These are phyloP conservation scores for Peribatodes rhomboidaria DNA, from an alignment of 2,888 invertebrate genomes.

Conservation along the genomic window DNA sequence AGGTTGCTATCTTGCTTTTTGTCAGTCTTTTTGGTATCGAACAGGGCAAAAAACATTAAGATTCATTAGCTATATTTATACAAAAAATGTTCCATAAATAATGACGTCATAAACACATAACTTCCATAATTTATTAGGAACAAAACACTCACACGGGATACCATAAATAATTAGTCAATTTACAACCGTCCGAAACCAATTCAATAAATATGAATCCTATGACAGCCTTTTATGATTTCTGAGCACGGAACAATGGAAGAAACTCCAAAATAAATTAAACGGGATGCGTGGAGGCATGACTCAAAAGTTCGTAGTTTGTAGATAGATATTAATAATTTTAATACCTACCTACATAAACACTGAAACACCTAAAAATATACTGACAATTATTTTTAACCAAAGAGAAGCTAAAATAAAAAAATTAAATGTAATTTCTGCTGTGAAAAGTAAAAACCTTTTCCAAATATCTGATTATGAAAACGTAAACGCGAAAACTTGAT, in stretches of 20 bases:
- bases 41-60: too few species aligned
- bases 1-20: too few species aligned
- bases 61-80: too few species aligned
- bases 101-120: conserved; percentile 3
- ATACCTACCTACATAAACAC: too few species aligned
- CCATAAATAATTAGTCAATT: conserved; percentile 35
- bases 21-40: too few species aligned
- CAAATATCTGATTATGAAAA: too few species aligned
- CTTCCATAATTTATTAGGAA: conserved; percentile 19
- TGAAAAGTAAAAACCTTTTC: too few species aligned
- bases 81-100: background rate
- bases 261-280: conserved; percentile 31
- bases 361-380: too few species aligned
- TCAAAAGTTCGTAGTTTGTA: conserved; percentile 25
- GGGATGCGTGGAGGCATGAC: conserved; percentile 29
- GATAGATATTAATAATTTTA: background rate
- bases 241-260: conserved; percentile 35
- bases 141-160: conserved; percentile 27
- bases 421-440: too few species aligned
- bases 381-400: background rate
- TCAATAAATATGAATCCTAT: conserved; percentile 36
- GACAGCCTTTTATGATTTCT: conserved; percentile 40
- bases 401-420: background rate
- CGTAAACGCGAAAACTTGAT: too few species aligned
- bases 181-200: conserved; percentile 30